Evolutionary conservation across 2,888 invertebrate species (phyloP).

Genomic region (Apamea monoglypha): DNA sequence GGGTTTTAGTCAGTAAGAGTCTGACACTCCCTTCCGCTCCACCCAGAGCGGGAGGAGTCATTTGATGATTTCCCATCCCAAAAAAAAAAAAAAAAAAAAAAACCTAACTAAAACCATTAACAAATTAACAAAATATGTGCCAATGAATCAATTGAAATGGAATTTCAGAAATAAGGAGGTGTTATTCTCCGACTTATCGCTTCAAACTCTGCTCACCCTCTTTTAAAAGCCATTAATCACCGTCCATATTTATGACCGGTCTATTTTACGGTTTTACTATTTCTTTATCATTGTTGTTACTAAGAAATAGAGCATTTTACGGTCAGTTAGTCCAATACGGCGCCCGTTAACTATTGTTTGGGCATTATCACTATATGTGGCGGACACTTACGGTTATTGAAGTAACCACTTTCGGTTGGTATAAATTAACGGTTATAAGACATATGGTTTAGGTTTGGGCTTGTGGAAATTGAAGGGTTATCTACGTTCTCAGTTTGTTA

Average conservation of each 20-base stretch:
- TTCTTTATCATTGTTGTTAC: slow-evolving; percentile 61
- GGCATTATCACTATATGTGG: slow-evolving; percentile 58
- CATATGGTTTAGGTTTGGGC: slow-evolving; percentile 21
- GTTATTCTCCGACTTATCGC: neutral
- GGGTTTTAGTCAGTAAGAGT: too few relatives aligned
- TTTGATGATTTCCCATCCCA: too few relatives aligned
- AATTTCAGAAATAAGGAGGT: neutral
- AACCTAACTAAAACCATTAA: too few relatives aligned
- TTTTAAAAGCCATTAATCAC: slow-evolving; percentile 52
- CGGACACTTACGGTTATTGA: slow-evolving; percentile 59
- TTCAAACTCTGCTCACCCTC: neutral
- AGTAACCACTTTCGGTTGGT: slow-evolving; percentile 52
- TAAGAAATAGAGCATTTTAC: slow-evolving; percentile 59
- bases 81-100: too few relatives aligned
- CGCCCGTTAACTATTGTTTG: slow-evolving; percentile 66
- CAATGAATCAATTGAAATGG: neutral
- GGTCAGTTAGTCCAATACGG: slow-evolving; percentile 61
- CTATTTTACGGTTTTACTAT: slow-evolving; percentile 53
- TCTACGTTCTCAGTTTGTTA: too few relatives aligned
- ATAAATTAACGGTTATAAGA: slow-evolving; percentile 61
- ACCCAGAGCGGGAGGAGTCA: too few relatives aligned
- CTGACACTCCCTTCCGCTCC: too few relatives aligned
- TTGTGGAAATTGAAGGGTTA: neutral
- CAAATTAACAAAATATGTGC: neutral
- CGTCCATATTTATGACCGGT: slow-evolving; percentile 51